Evolutionary conservation across 2,113 vertebrate genomes (phyloP).

Genomic region (Rhea pennata): DNA sequence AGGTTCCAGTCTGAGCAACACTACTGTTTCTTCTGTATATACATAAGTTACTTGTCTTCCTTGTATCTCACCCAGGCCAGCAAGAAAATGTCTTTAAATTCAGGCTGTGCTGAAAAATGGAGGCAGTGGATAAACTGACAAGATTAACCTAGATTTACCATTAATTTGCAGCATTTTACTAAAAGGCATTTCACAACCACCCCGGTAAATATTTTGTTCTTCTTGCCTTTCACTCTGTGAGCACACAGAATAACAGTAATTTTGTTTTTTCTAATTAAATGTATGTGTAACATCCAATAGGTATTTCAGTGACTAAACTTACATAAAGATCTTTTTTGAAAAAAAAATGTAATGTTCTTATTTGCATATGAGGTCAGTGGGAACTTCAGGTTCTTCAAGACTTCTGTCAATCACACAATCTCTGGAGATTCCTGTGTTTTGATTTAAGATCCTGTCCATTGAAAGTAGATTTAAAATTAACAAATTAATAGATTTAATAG

Average conservation of each 20-base stretch:
- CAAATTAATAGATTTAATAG: neutral
- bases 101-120: neutral
- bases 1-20: neutral
- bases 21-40: neutral
- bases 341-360: neutral
- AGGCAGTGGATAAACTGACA: neutral
- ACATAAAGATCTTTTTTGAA: neutral
- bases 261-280: neutral
- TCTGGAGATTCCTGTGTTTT: neutral
- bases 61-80: neutral
- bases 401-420: neutral
- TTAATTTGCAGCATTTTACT: neutral
- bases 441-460: neutral
- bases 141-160: neutral
- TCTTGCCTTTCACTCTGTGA: neutral
- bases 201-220: neutral
- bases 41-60: neutral
- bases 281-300: neutral
- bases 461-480: neutral
- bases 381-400: neutral
- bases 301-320: neutral
- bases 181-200: neutral
- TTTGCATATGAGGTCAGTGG: neutral
- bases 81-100: neutral
- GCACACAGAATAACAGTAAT: neutral